Percentiles rank a stretch among this genome's conserved stretches.
phyloP scores from a whole-genome alignment of 2,113 vertebrate genomes.

The Oncorhynchus nerka region DNA sequence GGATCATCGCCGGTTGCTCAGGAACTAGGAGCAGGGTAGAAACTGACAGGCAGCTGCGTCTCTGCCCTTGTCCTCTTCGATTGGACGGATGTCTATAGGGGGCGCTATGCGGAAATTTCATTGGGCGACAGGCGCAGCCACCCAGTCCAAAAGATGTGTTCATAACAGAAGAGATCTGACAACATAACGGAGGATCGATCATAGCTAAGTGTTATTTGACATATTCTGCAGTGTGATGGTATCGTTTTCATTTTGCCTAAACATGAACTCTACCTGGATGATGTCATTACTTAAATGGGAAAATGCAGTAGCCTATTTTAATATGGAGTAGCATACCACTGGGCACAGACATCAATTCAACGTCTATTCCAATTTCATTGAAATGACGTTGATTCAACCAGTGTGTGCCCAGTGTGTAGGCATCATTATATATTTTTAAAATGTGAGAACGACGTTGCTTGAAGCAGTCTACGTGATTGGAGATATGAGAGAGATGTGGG shows the following conservation, averaged over 20 bases:
- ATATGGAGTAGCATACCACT: too few relatives aligned
- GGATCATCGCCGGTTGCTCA: slow-evolving; percentile 60
- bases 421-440: too few relatives aligned
- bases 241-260: too few relatives aligned
- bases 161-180: background rate
- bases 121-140: slow-evolving; percentile 24
- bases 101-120: slow-evolving; percentile 18
- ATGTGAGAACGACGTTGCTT: background rate
- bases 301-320: background rate
- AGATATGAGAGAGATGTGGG: background rate
- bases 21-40: slow-evolving; percentile 53
- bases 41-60: slow-evolving; percentile 56
- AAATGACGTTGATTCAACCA: too few relatives aligned
- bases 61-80: slow-evolving; percentile 42
- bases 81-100: slow-evolving; percentile 51
- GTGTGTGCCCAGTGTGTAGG: too few relatives aligned
- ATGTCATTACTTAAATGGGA: background rate
- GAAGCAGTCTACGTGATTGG: background rate
- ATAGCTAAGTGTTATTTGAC: background rate
- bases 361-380: too few relatives aligned
- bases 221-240: background rate
- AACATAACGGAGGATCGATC: background rate
- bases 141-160: slow-evolving; percentile 4
- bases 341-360: too few relatives aligned
- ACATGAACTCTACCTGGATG: too few relatives aligned